Conservation (phyloP, 2,113 vertebrate species). For the Syngnathus floridae region DNA sequence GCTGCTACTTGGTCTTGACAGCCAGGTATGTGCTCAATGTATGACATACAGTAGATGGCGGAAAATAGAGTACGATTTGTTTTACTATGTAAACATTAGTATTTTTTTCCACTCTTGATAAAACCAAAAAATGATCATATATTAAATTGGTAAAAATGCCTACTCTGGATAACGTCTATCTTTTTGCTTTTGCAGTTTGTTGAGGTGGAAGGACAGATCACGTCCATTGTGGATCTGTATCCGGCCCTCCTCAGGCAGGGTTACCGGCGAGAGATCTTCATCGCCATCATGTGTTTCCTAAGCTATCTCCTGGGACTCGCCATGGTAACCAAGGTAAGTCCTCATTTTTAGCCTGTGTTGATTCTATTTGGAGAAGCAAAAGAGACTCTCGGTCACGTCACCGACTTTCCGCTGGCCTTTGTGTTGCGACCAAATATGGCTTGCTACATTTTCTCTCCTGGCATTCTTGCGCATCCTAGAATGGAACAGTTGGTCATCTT, state of each 20-base stretch:
- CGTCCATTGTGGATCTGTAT: constrained; percentile 97
- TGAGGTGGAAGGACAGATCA: constrained; percentile 99
- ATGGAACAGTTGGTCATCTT: constrained; percentile 49
- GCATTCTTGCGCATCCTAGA: constrained; percentile 29
- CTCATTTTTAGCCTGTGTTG: not conserved
- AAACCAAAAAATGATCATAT: not conserved
- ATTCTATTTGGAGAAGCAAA: constrained; percentile 27
- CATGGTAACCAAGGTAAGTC: constrained; percentile 95
- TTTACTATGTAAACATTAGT: too few species aligned
- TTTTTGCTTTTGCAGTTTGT: constrained; percentile 81
- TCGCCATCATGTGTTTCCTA: constrained; percentile 86
- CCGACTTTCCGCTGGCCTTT: constrained; percentile 34
- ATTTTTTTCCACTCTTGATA: not conserved
- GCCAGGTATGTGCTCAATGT: constrained; percentile 76
- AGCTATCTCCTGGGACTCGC: constrained; percentile 97
- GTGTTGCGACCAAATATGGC: constrained; percentile 53
- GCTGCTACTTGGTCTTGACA: constrained; percentile 97
- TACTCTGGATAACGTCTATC: not conserved
- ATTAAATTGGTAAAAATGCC: too few species aligned
- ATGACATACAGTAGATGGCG: not conserved
- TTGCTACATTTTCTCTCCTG: constrained; percentile 17
- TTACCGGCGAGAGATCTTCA: constrained; percentile 97
- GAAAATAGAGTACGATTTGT: too few species aligned
- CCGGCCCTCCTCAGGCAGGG: constrained; percentile 97
- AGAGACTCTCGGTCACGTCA: constrained; percentile 30